phyloP scores from a whole-genome alignment of 1,140 invertebrate species.

The Muscidifurax raptorellus region DNA sequence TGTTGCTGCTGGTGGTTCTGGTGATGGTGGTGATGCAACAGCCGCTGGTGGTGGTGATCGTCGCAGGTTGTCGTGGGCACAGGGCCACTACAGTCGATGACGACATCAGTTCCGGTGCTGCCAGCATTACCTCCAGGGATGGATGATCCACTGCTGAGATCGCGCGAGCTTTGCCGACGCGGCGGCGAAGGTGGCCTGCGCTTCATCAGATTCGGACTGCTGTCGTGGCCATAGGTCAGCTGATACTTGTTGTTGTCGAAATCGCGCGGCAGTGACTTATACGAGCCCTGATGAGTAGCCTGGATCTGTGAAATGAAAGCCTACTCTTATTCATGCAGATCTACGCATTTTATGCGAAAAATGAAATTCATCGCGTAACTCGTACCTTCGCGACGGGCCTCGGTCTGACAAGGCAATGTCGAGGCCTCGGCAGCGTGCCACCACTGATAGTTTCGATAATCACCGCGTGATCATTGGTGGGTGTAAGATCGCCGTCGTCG shows the following conservation, averaged over 20 bases:
- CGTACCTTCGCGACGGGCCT: constrained; percentile 91
- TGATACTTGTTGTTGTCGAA: constrained; percentile 75
- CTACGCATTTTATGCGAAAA: too few species aligned
- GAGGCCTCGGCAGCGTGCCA: constrained; percentile 89
- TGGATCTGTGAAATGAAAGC: constrained; percentile 62
- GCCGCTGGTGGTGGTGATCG: constrained; percentile 67
- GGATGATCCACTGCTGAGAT: constrained; percentile 61
- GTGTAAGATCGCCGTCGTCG: constrained; percentile 92
- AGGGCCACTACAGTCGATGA: constrained; percentile 75
- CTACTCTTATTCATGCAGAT: constrained; percentile 33
- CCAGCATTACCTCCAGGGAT: constrained; percentile 57
- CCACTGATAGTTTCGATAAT: constrained; percentile 81
- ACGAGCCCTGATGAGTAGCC: constrained; percentile 66
- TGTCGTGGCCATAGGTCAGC: constrained; percentile 72
- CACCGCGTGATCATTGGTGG: constrained; percentile 85
- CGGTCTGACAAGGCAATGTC: constrained; percentile 85
- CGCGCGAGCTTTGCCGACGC: constrained; percentile 81
- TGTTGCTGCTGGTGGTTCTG: constrained; percentile 63
- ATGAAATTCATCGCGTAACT: too few species aligned
- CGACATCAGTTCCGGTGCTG: constrained; percentile 65
- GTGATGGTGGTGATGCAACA: constrained; percentile 62
- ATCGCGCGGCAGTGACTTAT: constrained; percentile 73
- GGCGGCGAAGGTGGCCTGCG: constrained; percentile 88
- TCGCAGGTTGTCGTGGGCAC: constrained; percentile 72
- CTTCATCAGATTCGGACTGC: constrained; percentile 72